phyloP scores from a whole-genome alignment of 2,797 vertebrate species.

The Micromesistius poutassou region DNA sequence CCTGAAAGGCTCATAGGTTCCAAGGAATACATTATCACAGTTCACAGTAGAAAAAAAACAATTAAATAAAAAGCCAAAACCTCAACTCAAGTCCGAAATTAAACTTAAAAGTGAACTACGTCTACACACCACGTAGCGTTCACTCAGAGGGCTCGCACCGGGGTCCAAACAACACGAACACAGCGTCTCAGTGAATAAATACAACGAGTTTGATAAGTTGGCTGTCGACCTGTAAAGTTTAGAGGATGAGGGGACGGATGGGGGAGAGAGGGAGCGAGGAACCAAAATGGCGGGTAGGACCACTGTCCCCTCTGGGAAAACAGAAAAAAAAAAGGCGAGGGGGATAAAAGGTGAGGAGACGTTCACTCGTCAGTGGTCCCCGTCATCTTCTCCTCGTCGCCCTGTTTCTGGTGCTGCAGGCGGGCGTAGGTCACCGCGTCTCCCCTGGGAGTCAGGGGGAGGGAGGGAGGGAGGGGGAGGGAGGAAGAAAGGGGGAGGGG shows the following conservation, averaged over 20 bases:
- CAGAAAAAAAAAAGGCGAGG: slow-evolving; percentile 3
- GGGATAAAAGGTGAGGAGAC: slow-evolving; percentile 1
- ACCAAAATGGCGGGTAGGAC: slow-evolving; percentile 5
- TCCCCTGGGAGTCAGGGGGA: slow-evolving; percentile 73
- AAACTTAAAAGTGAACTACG: slow-evolving; percentile 8
- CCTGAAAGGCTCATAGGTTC: slow-evolving; percentile 39
- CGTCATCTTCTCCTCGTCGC: slow-evolving; percentile 81
- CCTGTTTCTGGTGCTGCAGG: slow-evolving; percentile 87
- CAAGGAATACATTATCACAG: slow-evolving; percentile 13
- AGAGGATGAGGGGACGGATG: slow-evolving; percentile 7
- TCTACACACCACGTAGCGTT: slow-evolving; percentile 27
- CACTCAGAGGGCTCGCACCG: slow-evolving; percentile 15
- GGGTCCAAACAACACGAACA: slow-evolving; percentile 22
- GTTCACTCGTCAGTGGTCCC: slow-evolving; percentile 76
- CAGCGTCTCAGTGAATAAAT: slow-evolving; percentile 39
- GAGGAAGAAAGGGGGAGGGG: slow-evolving; percentile 17
- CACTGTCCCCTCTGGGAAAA: slow-evolving; percentile 16
- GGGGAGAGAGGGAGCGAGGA: slow-evolving; percentile 1
- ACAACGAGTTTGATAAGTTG: slow-evolving; percentile 2
- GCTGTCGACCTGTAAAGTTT: neutral
- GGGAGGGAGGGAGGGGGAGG: slow-evolving; percentile 5
- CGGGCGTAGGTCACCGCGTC: slow-evolving; percentile 88
- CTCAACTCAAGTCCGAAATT: neutral
- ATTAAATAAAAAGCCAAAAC: slow-evolving; percentile 14
- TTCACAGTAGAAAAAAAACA: slow-evolving; percentile 21